Evolutionary conservation across 1,140 invertebrate genomes (phyloP).

Genomic region (Leptopilina clavipes): DNA sequence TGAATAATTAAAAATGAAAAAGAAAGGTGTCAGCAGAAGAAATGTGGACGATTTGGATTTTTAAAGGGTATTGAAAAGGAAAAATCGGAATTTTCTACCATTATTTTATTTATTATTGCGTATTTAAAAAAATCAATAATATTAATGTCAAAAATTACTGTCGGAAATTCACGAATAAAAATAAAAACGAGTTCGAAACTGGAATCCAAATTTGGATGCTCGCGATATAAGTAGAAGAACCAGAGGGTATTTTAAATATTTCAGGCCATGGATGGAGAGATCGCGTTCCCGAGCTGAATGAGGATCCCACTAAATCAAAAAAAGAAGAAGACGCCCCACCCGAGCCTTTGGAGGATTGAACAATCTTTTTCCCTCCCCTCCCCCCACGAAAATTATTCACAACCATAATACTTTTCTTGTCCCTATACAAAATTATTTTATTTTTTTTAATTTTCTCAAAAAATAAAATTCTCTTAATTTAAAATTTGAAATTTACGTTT

Average conservation of each 20-base stretch:
- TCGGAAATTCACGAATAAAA: background rate
- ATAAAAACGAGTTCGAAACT: slow-evolving; percentile 36
- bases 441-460: background rate
- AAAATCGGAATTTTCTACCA: background rate
- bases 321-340: slow-evolving; percentile 60
- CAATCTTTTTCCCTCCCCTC: slow-evolving; percentile 20
- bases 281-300: slow-evolving; percentile 73
- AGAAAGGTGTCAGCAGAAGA: slow-evolving; percentile 46
- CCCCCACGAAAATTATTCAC: slow-evolving; percentile 32
- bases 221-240: slow-evolving; percentile 59
- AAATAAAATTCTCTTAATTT: background rate
- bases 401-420: slow-evolving; percentile 35
- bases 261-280: slow-evolving; percentile 74
- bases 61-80: slow-evolving; percentile 24
- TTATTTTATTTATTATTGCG: slow-evolving; percentile 26
- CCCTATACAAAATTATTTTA: background rate
- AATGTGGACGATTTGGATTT: slow-evolving; percentile 32
- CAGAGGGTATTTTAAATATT: slow-evolving; percentile 71
- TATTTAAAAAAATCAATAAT: slow-evolving; percentile 29
- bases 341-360: slow-evolving; percentile 63
- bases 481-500: too few species aligned
- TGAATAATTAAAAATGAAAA: slow-evolving; percentile 47
- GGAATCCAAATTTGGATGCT: slow-evolving; percentile 38
- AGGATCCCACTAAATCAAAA: slow-evolving; percentile 67
- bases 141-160: too few species aligned